Percentiles rank a stretch among this genome's conserved stretches.
Conservation (phyloP, 2,113 vertebrate species). For the Gymnogyps californianus region DNA sequence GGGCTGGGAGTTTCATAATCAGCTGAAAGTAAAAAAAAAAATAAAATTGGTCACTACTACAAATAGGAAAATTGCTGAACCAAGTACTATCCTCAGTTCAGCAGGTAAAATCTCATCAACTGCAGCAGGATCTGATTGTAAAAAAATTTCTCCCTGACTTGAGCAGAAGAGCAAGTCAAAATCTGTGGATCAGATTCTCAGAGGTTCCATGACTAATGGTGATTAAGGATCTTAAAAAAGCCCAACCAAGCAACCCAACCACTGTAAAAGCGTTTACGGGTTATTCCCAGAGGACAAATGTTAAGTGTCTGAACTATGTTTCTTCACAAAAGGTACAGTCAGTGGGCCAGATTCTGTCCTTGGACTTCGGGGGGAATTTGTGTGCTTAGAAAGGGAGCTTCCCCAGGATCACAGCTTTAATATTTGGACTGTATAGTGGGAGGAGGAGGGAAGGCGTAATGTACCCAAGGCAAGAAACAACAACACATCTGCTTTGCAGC, state of each 20-base stretch:
- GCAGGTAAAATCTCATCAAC: background rate
- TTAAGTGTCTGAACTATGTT: background rate
- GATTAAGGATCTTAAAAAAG: background rate
- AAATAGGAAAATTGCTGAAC: background rate
- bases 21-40: conserved; percentile 55
- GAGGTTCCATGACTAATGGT: background rate
- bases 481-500: background rate
- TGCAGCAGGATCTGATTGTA: background rate
- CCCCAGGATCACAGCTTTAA: background rate
- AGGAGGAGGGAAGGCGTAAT: background rate
- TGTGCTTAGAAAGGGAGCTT: background rate
- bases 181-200: background rate
- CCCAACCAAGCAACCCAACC: background rate
- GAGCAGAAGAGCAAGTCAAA: background rate
- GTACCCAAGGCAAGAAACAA: background rate
- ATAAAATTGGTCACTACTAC: background rate
- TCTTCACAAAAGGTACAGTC: background rate
- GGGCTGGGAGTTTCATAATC: conserved; percentile 38
- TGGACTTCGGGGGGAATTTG: background rate
- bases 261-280: background rate
- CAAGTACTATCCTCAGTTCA: background rate
- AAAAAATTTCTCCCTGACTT: background rate
- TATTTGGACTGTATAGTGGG: background rate
- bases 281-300: background rate
- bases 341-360: background rate